phyloP scores from a whole-genome alignment of 2,888 invertebrate species.

The Pimpla rufipes region DNA sequence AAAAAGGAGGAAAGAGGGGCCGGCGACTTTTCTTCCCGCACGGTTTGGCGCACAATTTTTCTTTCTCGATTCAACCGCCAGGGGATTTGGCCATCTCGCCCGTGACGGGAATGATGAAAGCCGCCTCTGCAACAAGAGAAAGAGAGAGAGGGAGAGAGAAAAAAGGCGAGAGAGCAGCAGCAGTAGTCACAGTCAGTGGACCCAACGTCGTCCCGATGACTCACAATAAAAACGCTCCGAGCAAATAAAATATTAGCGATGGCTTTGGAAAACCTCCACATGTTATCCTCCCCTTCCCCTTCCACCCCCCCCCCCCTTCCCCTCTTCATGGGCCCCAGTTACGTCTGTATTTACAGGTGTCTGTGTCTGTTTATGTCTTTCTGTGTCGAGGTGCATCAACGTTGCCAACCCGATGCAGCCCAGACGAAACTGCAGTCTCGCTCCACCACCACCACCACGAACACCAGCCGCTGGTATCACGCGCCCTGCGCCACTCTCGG shows the following conservation, averaged over 20 bases:
- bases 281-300: constrained; percentile 17
- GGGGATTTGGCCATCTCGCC: constrained; percentile 48
- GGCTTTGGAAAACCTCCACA: constrained; percentile 63
- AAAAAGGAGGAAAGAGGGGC: constrained; percentile 6
- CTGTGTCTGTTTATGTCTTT: not conserved
- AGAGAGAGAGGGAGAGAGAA: no score
- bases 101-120: constrained; percentile 52
- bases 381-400: not conserved
- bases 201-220: constrained; percentile 61
- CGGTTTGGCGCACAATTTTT: constrained; percentile 25
- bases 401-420: constrained; percentile 2
- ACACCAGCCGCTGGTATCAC: constrained; percentile 48
- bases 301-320: not conserved
- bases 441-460: constrained; percentile 2
- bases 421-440: constrained; percentile 25
- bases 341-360: constrained; percentile 28
- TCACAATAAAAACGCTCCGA: constrained; percentile 68
- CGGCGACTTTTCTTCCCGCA: constrained; percentile 16
- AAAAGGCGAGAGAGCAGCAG: no score
- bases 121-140: constrained; percentile 56
- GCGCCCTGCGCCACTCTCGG: constrained; percentile 21
- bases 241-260: constrained; percentile 79
- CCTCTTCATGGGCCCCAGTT: not conserved
- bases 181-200: constrained; percentile 42
- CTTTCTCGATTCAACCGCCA: constrained; percentile 37